A percentile compares a stretch with the other conserved stretches of the same genome.
These are phyloP conservation scores for Drosophila guanche DNA, from an alignment of 1,140 invertebrate species.

Conservation along the genomic window DNA sequence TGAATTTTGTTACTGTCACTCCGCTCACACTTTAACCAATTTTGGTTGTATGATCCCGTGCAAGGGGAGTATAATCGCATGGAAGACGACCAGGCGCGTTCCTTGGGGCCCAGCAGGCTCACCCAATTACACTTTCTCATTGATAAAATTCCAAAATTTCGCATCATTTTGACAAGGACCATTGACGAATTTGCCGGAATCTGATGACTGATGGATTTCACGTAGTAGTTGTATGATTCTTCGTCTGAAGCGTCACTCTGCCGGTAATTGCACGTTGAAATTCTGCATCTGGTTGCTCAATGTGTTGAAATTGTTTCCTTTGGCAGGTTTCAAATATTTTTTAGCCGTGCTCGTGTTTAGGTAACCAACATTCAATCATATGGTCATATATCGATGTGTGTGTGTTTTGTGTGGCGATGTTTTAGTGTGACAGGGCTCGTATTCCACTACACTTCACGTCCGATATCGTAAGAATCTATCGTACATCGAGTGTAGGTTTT, in stretches of 20 bases:
- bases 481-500: too few species aligned
- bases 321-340: constrained; percentile 3
- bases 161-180: constrained; percentile 42
- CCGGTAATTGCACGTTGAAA: constrained; percentile 3
- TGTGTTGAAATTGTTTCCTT: background rate
- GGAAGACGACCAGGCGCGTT: constrained; percentile 12
- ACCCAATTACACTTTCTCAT: constrained; percentile 39
- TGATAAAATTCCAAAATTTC: constrained; percentile 41
- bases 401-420: too few species aligned
- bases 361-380: constrained; percentile 45
- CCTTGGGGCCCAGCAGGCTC: constrained; percentile 22
- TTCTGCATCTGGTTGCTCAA: constrained; percentile 15
- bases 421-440: too few species aligned
- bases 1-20: constrained; percentile 3
- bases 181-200: constrained; percentile 3
- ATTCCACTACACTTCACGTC: too few species aligned
- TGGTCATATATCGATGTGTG: constrained; percentile 4
- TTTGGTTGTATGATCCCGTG: background rate
- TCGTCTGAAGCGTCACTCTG: background rate
- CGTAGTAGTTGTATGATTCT: background rate
- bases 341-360: constrained; percentile 38
- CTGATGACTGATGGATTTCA: background rate
- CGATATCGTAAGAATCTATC: too few species aligned
- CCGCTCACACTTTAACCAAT: constrained; percentile 3
- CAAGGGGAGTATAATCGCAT: constrained; percentile 3